Conservation (phyloP, 2,797 vertebrate species). For the Phaenicophaeus curvirostris region DNA sequence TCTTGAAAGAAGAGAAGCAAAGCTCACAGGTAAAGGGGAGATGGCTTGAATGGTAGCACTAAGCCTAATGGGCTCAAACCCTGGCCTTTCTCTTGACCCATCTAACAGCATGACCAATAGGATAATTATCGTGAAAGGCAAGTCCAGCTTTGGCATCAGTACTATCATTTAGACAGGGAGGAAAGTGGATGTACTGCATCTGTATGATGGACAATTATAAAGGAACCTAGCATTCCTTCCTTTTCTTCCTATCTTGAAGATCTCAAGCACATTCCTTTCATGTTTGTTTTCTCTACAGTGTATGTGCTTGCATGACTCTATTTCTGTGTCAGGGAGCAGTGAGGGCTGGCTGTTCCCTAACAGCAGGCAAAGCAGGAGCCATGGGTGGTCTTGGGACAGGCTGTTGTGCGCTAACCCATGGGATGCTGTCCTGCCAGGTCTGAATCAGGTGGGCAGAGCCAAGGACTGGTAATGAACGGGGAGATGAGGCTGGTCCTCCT, state of each 20-base stretch:
- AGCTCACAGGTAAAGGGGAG: background rate
- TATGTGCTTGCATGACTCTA: fast-evolving
- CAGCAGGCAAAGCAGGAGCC: background rate
- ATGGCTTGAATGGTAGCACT: background rate
- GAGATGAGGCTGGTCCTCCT: background rate
- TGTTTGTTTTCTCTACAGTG: background rate
- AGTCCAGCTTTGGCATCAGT: background rate
- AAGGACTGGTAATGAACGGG: background rate
- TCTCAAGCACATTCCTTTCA: background rate
- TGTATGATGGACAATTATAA: background rate
- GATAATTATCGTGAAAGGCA: background rate
- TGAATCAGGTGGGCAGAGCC: background rate
- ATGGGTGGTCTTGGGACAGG: background rate
- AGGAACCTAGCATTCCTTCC: background rate
- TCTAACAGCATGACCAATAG: background rate
- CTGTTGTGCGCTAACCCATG: background rate
- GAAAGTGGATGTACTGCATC: background rate
- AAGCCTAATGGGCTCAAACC: background rate
- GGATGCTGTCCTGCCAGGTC: background rate
- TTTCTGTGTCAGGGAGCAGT: background rate
- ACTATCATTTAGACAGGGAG: background rate
- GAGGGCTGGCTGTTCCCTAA: background rate
- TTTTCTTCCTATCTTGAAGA: background rate
- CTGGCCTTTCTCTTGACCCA: background rate
- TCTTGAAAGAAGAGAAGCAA: background rate